Evolutionary conservation across 2,113 vertebrate genomes (phyloP), one percentile per base, ranked within the genome.

Genomic region (Formicarius rufipectus): DNA sequence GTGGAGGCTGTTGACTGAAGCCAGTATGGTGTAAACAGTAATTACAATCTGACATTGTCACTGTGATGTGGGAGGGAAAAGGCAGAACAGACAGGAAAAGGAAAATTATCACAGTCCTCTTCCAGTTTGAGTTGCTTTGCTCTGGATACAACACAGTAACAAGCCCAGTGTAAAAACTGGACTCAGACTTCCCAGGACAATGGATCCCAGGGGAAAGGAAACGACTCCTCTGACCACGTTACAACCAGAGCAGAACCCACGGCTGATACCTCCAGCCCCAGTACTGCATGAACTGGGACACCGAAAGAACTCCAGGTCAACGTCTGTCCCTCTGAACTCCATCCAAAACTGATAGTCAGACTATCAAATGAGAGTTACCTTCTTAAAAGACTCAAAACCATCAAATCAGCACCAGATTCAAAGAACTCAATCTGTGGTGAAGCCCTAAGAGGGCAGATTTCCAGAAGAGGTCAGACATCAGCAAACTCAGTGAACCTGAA

Each of bases 271-370:
- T 86, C 27, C 76, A 88, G 50, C n/a, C n/a, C n/a, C 63, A 92
- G 12, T 1, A 10, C 27, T 11, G 35, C 68, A 52, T 4, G 40
- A 93, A 76, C 74, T 0, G 15, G 74, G 66, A 82, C 81, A 96
- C 74, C 72, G 67, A 80, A 89, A 90, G 50, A 59, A 74, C n/a
- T n/a, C 30, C 56, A 86, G 60, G 64, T 84, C 69, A 95, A 82
- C 5, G 60, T 47, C 73, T 47, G 58, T 33, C 64, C 47, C 64
- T 83, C 79, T 80, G 83, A 93, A 59, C 76, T 59, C 71, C 6
- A 75, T 68, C 80, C 73, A 87, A 67, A 88, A 66, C 3, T 86
- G 83, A 73, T 62, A 94, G 91, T 89, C 93, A 93, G 90, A 95
- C 95, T 89, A 93, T 49, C 85, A 82, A 96, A 52, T 87, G 71